These are phyloP conservation scores for Parasteatoda lunata DNA, from an alignment of 2,888 invertebrate genomes.

Conservation along the genomic window DNA sequence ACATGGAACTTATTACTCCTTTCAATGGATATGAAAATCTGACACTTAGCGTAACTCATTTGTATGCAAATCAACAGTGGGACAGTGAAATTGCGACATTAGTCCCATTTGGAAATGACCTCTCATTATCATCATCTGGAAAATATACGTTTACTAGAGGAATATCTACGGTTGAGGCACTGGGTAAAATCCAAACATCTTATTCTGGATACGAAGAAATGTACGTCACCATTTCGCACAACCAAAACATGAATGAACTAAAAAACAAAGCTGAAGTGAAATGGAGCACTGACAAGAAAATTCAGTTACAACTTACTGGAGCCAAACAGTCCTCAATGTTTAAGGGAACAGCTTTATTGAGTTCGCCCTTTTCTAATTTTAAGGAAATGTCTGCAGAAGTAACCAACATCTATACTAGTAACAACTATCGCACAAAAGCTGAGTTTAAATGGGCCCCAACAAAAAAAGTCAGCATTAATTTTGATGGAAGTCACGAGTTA, in stretches of 20 bases:
- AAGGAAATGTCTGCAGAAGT: conserved; percentile 45
- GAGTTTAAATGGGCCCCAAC: conserved; percentile 51
- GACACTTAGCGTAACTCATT: conserved; percentile 44
- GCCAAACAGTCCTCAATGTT: conserved; percentile 13
- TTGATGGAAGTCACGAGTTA: conserved; percentile 53
- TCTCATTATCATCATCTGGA: conserved; percentile 35
- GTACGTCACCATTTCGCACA: conserved; percentile 25
- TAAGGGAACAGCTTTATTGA: conserved; percentile 32
- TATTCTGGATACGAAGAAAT: conserved; percentile 24
- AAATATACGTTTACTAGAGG: conserved; percentile 41
- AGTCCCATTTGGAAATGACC: conserved; percentile 32
- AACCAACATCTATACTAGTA: conserved; percentile 6
- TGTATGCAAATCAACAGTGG: conserved; percentile 52
- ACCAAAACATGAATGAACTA: conserved; percentile 28
- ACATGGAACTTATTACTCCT: conserved; percentile 49
- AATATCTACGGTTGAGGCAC: conserved; percentile 10
- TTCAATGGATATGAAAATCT: conserved; percentile 53
- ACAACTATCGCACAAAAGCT: conserved; percentile 30
- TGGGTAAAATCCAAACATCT: conserved; percentile 27
- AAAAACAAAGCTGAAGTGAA: conserved; percentile 29
- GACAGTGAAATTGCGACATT: conserved; percentile 46
- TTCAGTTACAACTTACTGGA: conserved; percentile 24
- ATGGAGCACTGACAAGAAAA: conserved; percentile 32
- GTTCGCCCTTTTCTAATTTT: conserved; percentile 37
- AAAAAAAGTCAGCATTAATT: conserved; percentile 32